Base-by-base conservation (phyloP, 2,797 vertebrate species). In the Lophura swinhoii region DNA sequence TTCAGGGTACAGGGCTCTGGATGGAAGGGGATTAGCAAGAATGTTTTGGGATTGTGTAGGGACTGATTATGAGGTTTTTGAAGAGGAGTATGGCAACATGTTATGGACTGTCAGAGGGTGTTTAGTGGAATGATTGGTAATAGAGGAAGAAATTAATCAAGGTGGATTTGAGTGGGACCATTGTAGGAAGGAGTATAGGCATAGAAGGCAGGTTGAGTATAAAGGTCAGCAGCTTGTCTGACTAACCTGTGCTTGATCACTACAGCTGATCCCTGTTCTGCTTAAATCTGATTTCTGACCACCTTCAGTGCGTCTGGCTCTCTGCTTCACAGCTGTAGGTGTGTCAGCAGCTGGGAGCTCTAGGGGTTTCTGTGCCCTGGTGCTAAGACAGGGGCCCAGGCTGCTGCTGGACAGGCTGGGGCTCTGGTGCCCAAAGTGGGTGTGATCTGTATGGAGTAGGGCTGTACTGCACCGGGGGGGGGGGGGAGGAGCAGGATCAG, bases 151-250 rank as follows among this genome's bases (percentile, higher is more conserved):
- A 23, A 64, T 15, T 23, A 60, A 84, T 33, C n/a, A 58, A 60
- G 20, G 15, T 18, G 6, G 31, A 84, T 0, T 28, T 16, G 41
- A 78, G 35, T 75, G 37, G 21, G 86, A n/a, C 1, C 68, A 37
- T 5, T 0, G 0, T 21, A 13, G 59, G 4, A 39, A 73, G 64
- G 22, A 66, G 60, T 0, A 66, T 4, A 81, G 15, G 41, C 67
- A 56, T 33, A 91, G 86, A 6, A 31, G 5, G 6, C 8, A 14
- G 6, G 13, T 5, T 68, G 22, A 49, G 6, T 33, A 5, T 12
- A 81, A 86, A 81, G 24, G 9, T 44, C 67, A 85, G 39, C 15
- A 87, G 39, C 44, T 76, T 76, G 59, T 39, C n/a, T 68, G 24
- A 31, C 23, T 58, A 29, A 87, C 23, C 17, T 24, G 35, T 48